Evolutionary conservation across 2,797 vertebrate genomes (phyloP), one percentile per base, ranked within the genome.

Genomic region (Smutsia temminckii): DNA sequence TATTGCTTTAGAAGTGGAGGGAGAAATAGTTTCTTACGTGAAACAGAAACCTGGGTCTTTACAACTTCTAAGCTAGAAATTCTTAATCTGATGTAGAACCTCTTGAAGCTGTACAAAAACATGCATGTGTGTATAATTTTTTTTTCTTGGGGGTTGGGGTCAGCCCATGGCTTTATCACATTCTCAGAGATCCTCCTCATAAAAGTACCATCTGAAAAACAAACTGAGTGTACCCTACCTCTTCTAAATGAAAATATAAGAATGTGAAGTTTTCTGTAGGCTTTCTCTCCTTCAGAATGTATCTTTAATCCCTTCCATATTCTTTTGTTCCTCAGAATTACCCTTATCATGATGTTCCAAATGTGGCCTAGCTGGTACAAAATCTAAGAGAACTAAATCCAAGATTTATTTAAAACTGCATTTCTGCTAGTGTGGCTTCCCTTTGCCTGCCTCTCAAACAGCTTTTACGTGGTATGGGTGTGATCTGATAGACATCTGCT

Each of bases 31-130:
- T 89, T 84, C 49, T 89, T 89, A 27, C 34, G 32, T 49, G 25
- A 92, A 71, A 93, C 23, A 53, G 53, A 71, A 74, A 80, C 34
- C 27, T 86, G 80, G 5, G 37, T 74, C 91, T 49, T 94, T 91
- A 10, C 40, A 79, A 89, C 53, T 79, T 92, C 29, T 53, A 91
- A 85, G 16, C 37, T 51, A 79, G 17, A 21, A 2, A 37, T 66
- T 68, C 81, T 81, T 83, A 85, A 59, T 40, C 29, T 85, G 37
- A 1, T n/a, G 86, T 32, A 72, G 42, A 86, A 49, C 13, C 10
- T 10, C 18, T 7, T 17, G 17, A 93, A 74, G 59, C 13, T n/a
- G 2, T 51, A 42, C 64, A 11, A 71, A 64, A 77, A 25, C 42
- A 4, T 64, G 1, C n/a, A 2, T 66, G 53, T 83, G 21, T 64